A percentile compares a stretch with the other conserved stretches of the same genome.
These are phyloP conservation scores for Sprattus sprattus DNA, from an alignment of 2,113 vertebrate genomes.

Conservation along the genomic window DNA sequence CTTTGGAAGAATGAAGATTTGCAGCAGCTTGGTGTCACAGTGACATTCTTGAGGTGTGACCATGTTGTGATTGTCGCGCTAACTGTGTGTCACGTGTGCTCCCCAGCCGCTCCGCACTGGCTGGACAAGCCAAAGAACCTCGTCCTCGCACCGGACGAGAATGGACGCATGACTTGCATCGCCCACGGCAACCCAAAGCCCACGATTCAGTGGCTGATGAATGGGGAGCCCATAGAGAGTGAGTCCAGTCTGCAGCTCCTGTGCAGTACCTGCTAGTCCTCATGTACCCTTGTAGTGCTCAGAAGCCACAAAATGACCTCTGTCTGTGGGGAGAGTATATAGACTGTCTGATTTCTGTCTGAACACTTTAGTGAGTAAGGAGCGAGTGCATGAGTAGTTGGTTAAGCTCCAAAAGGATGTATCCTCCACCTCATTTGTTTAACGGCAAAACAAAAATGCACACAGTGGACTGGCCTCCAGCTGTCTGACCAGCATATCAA, in stretches of 20 bases:
- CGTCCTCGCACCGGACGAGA: constrained; percentile 88
- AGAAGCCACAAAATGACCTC: background rate
- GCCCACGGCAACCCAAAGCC: constrained; percentile 96
- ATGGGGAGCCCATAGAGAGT: constrained; percentile 86
- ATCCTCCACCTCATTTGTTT: too few species aligned
- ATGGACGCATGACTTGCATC: constrained; percentile 86
- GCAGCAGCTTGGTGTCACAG: too few species aligned
- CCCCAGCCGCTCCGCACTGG: constrained; percentile 93
- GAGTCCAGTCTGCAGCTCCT: constrained; percentile 39
- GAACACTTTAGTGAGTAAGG: background rate
- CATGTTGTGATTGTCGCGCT: background rate
- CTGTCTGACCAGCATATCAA: background rate
- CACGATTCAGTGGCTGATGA: constrained; percentile 87
- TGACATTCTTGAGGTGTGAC: too few species aligned
- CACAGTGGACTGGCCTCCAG: background rate
- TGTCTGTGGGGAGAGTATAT: background rate
- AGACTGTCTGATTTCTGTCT: background rate
- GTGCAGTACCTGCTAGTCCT: background rate
- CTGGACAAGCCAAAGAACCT: constrained; percentile 88
- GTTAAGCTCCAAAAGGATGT: background rate
- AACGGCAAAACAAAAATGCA: background rate
- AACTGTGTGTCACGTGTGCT: background rate
- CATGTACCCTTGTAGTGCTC: background rate
- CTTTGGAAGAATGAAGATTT: too few species aligned
- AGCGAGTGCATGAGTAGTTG: background rate